These are phyloP conservation scores for Pachyramphus minor DNA, from an alignment of 2,113 vertebrate genomes.

Conservation along the genomic window DNA sequence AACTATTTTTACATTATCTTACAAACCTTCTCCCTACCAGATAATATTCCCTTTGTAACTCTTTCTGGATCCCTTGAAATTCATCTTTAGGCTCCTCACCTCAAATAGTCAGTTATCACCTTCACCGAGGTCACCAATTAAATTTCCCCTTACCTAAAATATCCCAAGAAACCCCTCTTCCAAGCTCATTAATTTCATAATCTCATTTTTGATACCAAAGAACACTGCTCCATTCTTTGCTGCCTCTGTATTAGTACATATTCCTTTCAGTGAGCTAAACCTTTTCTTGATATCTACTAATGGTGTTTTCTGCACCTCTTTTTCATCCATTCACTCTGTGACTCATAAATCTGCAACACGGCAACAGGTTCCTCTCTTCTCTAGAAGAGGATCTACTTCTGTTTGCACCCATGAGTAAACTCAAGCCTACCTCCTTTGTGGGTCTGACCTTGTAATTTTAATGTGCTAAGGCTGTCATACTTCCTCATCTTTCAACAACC, in stretches of 20 bases:
- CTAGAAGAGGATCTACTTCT: not conserved
- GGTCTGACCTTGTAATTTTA: not conserved
- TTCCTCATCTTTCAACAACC: not conserved
- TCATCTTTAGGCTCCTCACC: not conserved
- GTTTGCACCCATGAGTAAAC: not conserved
- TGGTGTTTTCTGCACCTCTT: not conserved
- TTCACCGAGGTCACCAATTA: not conserved
- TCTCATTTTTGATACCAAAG: not conserved
- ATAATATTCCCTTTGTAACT: not conserved
- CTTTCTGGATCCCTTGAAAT: not conserved
- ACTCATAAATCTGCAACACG: not conserved
- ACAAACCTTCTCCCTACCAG: not conserved
- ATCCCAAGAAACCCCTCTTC: not conserved
- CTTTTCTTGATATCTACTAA: not conserved
- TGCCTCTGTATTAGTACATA: not conserved
- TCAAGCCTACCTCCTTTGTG: not conserved
- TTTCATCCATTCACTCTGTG: not conserved
- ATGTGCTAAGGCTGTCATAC: not conserved
- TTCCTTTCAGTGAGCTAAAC: not conserved
- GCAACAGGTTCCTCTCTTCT: not conserved
- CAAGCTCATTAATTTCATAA: not conserved
- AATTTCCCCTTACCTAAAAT: not conserved
- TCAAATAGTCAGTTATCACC: not conserved
- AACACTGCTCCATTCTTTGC: not conserved
- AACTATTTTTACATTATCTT: not conserved